Evolutionary conservation across 2,113 vertebrate species (phyloP), one percentile per base, ranked within the genome.

Genomic region (Phrynosoma platyrhinos): DNA sequence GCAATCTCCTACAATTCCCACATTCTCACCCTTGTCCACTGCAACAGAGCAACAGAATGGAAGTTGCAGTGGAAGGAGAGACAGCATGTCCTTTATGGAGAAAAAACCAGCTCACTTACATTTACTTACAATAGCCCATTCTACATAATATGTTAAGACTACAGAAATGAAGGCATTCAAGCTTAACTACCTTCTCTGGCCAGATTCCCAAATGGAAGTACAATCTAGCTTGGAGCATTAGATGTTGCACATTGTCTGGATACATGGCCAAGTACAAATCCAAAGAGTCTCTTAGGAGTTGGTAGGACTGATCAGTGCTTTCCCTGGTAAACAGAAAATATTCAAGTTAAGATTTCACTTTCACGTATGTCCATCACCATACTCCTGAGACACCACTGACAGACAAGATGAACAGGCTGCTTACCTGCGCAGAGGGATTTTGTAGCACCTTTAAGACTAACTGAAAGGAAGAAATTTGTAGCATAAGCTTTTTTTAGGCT

Each of bases 201-300:
- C 98, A 99, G 96, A 99, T 99, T 89, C 99, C 99, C 94, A 99
- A 96, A 92, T 99, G 98, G 97, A 99, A 99, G 96, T 99, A 99
- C 7, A 99, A 96, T 78, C 99, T 97, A 72, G 98, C 99, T 90
- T 99, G 98, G 83, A 99, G 97, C 94, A 99, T 98, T 79, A 99
- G 96, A 58, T 99, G 98, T 96, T 99, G 98, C 92, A 99, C 98
- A 6, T 99, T 99, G 95, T 99, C 98, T 2, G 98, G 98, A 95
- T 98, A 98, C 96, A 99, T 99, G 42, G 98, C 98, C 97, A 99
- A 97, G 95, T 99, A 99, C 36, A 99, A 98, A 91, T 99, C 99
- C 96, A 99, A 83, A 0, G 98, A 99, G 96, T 99, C 98, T 90
- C 99, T 97, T 91, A 99, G 96, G 85, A 99, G 98, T 91, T 99